Base-by-base conservation (phyloP, 2,113 vertebrate species). In the Lophura nycthemera region DNA sequence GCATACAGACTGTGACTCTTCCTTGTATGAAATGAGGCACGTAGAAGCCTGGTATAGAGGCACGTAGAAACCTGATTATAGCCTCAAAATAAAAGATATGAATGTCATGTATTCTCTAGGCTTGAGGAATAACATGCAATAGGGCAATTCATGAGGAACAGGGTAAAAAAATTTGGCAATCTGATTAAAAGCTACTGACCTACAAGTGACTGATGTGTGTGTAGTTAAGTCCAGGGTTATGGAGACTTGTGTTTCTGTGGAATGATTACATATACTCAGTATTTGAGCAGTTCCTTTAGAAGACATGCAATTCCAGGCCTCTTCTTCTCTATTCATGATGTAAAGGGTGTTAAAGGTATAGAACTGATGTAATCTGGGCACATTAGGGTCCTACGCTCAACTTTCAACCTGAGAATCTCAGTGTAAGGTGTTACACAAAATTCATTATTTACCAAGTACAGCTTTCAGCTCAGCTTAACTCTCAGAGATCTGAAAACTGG, bases 161-260 rank as follows among this genome's bases (percentile, higher is more conserved):
- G 32, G 61, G 45, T 74, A 76, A 21, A 64, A 83, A 83, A 60
- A 40, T 13, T 25, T 59, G 52, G 25, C 61, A 74, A 42, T 92
- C 50, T 91, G 73, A 80, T 87, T 84, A 85, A 94, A 80, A 91
- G 19, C 71, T 83, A 30, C n/a, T 77, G 65, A 63, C 38, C 52
- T 74, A 42, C 21, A n/a, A 74, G 43, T 89, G 81, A 66, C 77
- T 54, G 3, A 36, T 83, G 1, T 0, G 52, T 83, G 13, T 8
- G 47, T 80, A 84, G 86, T 86, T 84, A 88, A 84, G 56, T 30
- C n/a, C n/a, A 87, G 30, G 72, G 71, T 56, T 90, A 86, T 75
- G 42, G 8, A 48, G 60, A 21, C 14, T 87, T 88, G 19, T 30
- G 14, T 75, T 86, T 30, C 45, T 69, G 32, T 6, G 24, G 57